Conservation (phyloP, 2,113 vertebrate genomes). For the Malurus alboscapulatus region DNA sequence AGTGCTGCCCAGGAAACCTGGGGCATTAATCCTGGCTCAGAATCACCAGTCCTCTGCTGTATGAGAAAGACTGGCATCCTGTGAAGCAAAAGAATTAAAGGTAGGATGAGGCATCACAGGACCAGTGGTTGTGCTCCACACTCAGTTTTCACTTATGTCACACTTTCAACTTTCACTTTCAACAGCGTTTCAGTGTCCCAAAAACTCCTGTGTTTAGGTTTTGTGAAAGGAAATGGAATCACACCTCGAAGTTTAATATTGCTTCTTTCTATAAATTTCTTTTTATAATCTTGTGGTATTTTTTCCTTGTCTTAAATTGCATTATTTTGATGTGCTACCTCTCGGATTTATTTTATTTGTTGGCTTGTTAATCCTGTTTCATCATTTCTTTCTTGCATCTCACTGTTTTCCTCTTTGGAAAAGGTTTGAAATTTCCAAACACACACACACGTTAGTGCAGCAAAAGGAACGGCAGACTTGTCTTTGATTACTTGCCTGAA, state of each 20-base stretch:
- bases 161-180: not conserved
- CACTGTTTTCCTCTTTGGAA: not conserved
- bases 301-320: not conserved
- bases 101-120: not conserved
- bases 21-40: not conserved
- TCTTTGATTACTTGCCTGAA: constrained; percentile 57
- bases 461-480: not conserved
- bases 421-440: not conserved
- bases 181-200: not conserved
- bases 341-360: not conserved
- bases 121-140: not conserved
- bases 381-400: not conserved
- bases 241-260: not conserved
- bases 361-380: not conserved
- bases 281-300: not conserved
- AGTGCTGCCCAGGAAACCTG: not conserved
- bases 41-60: not conserved
- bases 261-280: not conserved
- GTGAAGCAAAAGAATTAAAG: not conserved
- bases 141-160: not conserved
- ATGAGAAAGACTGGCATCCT: not conserved
- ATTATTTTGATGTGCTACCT: not conserved
- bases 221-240: not conserved
- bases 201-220: not conserved
- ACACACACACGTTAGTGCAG: not conserved